Conservation (phyloP, 2,797 vertebrate species). For the Balearica regulorum region DNA sequence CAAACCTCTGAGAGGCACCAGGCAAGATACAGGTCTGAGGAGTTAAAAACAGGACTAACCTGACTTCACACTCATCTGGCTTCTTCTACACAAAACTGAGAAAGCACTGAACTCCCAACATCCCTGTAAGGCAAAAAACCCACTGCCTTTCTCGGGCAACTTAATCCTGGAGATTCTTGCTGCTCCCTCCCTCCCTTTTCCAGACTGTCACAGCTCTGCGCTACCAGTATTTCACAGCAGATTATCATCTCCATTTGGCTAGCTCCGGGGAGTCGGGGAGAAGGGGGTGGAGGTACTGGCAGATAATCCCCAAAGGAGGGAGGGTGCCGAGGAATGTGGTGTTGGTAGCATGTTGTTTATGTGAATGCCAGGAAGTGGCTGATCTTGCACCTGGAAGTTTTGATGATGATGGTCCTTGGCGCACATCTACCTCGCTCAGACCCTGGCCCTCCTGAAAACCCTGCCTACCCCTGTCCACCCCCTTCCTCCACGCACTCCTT, state of each 20-base stretch:
- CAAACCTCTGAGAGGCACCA: not conserved
- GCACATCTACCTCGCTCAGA: not conserved
- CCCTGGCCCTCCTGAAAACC: not conserved
- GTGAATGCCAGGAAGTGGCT: not conserved
- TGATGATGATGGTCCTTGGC: not conserved
- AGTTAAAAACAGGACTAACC: not conserved
- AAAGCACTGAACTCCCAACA: not conserved
- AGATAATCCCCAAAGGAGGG: not conserved
- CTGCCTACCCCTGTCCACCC: not conserved
- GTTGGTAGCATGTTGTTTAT: not conserved
- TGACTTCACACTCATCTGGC: not conserved
- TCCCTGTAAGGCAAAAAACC: not conserved
- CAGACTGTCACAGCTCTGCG: not conserved
- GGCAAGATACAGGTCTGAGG: not conserved
- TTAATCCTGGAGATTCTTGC: not conserved
- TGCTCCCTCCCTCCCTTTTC: not conserved
- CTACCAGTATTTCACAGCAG: not conserved
- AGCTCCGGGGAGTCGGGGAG: accelerated
- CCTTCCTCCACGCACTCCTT: not conserved
- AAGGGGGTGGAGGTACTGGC: not conserved
- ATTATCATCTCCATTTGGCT: not conserved
- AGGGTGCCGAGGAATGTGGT: not conserved
- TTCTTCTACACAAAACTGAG: not conserved
- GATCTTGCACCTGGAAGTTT: not conserved
- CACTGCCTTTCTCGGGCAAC: not conserved